Percentiles rank a stretch among this genome's conserved stretches.
Evolutionary conservation across 2,113 vertebrate genomes (phyloP).

Genomic region (Scortum barcoo): DNA sequence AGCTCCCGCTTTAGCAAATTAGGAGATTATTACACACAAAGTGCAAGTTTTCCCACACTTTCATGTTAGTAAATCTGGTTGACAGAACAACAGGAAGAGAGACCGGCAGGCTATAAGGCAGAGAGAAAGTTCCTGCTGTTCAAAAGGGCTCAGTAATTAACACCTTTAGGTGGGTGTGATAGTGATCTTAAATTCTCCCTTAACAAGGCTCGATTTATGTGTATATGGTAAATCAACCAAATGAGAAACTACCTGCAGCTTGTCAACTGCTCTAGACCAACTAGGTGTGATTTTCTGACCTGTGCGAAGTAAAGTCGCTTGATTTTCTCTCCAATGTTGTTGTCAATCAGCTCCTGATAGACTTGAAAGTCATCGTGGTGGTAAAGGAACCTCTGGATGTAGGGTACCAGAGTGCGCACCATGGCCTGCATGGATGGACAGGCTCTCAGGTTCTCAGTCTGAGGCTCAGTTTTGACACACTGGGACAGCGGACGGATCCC

Average conservation of each 20-base stretch:
- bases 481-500: constrained; percentile 72
- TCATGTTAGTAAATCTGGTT: not conserved
- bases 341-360: constrained; percentile 75
- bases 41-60: not conserved
- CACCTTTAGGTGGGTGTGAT: not conserved
- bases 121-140: not conserved
- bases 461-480: constrained; percentile 75
- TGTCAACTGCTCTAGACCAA: not conserved
- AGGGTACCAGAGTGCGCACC: constrained; percentile 79
- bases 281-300: constrained; percentile 60
- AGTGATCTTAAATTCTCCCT: not conserved
- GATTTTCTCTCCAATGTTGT: constrained; percentile 73
- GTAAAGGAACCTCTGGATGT: constrained; percentile 85
- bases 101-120: not conserved
- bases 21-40: too few species aligned
- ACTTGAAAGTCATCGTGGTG: constrained; percentile 75
- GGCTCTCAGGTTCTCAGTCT: constrained; percentile 79
- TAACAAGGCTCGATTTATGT: not conserved
- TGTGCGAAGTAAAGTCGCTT: constrained; percentile 77
- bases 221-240: not conserved
- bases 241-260: not conserved
- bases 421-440: constrained; percentile 78
- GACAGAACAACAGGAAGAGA: not conserved
- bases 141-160: not conserved
- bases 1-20: not conserved